Conservation (phyloP, 2,113 vertebrate genomes). For the Geococcyx californianus region DNA sequence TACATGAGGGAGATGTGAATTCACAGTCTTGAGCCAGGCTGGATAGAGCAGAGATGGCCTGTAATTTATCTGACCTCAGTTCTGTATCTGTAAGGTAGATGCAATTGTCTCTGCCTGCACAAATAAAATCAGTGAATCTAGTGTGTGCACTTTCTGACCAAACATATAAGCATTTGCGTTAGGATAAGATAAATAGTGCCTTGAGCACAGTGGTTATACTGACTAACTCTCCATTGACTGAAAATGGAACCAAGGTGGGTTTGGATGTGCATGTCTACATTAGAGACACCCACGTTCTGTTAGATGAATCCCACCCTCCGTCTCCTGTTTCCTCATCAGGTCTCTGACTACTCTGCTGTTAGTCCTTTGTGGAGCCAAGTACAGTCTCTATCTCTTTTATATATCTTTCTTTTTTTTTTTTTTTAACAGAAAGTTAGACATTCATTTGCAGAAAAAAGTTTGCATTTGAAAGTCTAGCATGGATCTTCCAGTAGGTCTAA, state of each 20-base stretch:
- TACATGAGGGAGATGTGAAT: neutral
- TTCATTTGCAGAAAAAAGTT: neutral
- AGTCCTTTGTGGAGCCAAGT: neutral
- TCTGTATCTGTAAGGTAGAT: fast-evolving
- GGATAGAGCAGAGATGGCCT: neutral
- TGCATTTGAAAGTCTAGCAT: neutral
- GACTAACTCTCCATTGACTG: neutral
- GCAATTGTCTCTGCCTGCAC: neutral
- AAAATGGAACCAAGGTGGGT: neutral
- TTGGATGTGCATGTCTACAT: neutral
- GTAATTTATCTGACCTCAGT: neutral
- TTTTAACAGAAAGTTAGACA: neutral
- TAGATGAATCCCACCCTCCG: fast-evolving
- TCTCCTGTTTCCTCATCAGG: neutral
- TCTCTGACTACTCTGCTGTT: neutral
- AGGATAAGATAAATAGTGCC: neutral
- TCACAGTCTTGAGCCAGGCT: neutral
- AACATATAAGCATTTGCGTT: neutral
- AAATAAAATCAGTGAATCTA: neutral
- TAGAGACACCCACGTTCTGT: neutral
- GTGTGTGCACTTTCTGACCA: neutral
- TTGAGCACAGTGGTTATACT: neutral
- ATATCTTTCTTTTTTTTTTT: neutral
- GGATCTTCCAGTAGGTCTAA: neutral
- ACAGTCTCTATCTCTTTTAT: neutral